Base-by-base conservation (phyloP, 2,113 vertebrate genomes). In the Australoheros scitulus region DNA sequence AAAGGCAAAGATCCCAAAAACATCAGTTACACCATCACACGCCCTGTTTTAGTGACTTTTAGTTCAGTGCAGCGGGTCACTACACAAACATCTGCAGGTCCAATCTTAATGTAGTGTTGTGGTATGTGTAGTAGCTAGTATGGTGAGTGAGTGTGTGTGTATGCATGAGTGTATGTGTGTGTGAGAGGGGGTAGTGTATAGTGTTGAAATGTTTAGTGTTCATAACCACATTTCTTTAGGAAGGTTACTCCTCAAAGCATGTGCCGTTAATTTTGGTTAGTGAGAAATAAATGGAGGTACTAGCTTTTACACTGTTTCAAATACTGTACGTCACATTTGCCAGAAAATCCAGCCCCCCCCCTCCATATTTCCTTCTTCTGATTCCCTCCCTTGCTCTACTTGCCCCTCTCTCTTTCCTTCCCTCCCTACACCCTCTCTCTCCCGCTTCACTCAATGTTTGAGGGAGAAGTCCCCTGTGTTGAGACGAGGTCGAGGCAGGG, bases 401-500 rank as follows among this genome's bases (percentile, higher is more conserved):
- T 76, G 64, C 34, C 34, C 17, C 32, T 50, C 26, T 32, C 50
- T 15, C 61, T n/a, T 59, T 20, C 60, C 52, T 52, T 43, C 70
- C n/a, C 61, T 24, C 29, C 5, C 38, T 9, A 43, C 56, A 55
- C 32, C 32, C 76, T 20, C 70, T 17, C 22, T 11, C 29, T 18
- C 75, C 34, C 47, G 52, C 20, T 50, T 11, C 59, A 3, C 84
- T 96, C 94, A 96, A 60, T 95, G 96, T 75, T 96, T 96, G n/a
- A 96, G 94, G 22, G 95, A 96, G 92, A 98, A 97, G 94, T 98
- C 97, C 7, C 97, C 97, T 0, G 97, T 98, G 94, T 98, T 98
- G 89, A 98, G 97, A 0, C 97, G 96, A 1, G 97, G 97, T 3
- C 97, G 95, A 2, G 97, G 97, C 84, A 98, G 94, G 17, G 97